These are phyloP conservation scores for Okamejei kenojei DNA, from an alignment of 2,797 vertebrate species.

Conservation along the genomic window DNA sequence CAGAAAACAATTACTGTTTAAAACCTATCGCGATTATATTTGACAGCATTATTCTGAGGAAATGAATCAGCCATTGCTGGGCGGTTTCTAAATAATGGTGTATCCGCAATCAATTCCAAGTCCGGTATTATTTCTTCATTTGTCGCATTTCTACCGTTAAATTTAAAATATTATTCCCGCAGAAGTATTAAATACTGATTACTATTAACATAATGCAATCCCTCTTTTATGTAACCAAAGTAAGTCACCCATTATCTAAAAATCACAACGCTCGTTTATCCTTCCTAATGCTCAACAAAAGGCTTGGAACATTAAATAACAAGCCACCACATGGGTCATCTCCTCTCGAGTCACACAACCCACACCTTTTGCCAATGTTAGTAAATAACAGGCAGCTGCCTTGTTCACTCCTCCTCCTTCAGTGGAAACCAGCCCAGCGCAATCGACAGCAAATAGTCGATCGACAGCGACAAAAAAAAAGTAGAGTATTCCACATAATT, in stretches of 20 bases:
- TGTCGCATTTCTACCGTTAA: not conserved
- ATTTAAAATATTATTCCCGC: not conserved
- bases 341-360: not conserved
- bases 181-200: not conserved
- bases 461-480: not conserved
- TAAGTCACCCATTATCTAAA: not conserved
- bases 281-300: constrained; percentile 3
- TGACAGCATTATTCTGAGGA: too few relatives aligned
- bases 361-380: not conserved
- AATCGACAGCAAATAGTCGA: constrained; percentile 32
- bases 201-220: not conserved
- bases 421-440: not conserved
- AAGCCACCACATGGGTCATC: not conserved
- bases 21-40: not conserved
- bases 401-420: not conserved
- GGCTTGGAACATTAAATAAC: constrained; percentile 3
- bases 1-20: not conserved
- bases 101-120: not conserved
- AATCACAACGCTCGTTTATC: not conserved
- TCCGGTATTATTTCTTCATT: not conserved
- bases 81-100: not conserved
- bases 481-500: not conserved
- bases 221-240: not conserved
- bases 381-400: constrained; percentile 31
- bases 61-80: not conserved